Percentiles rank a stretch among this genome's conserved stretches.
Conservation (phyloP, 2,888 invertebrate genomes). For the Diaphora mendica region DNA sequence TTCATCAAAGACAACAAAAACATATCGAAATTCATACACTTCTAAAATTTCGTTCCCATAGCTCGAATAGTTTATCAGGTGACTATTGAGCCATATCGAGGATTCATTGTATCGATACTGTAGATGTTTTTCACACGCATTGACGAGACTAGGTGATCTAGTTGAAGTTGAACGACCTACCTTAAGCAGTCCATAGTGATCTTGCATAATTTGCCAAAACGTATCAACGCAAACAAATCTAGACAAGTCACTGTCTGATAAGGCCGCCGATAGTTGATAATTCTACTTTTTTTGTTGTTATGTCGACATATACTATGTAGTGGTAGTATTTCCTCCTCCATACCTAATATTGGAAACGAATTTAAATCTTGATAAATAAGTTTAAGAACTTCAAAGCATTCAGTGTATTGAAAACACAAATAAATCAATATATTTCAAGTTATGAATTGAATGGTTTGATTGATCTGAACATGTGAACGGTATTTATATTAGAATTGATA, state of each 20-base stretch:
- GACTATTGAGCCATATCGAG: constrained; percentile 66
- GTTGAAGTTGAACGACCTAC: constrained; percentile 76
- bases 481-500: constrained; percentile 1
- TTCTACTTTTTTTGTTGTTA: constrained; percentile 43
- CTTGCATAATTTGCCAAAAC: constrained; percentile 62
- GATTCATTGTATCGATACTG: constrained; percentile 60
- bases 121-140: constrained; percentile 69
- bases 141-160: constrained; percentile 59
- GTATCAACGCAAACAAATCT: constrained; percentile 49
- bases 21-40: constrained; percentile 64
- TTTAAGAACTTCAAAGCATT: constrained; percentile 25
- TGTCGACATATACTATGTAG: constrained; percentile 2
- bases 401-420: background rate
- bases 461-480: constrained; percentile 1
- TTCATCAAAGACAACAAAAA: constrained; percentile 54
- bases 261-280: constrained; percentile 50
- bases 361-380: constrained; percentile 27
- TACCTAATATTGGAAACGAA: constrained; percentile 29
- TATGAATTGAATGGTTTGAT: background rate
- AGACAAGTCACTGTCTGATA: constrained; percentile 66
- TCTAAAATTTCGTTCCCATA: constrained; percentile 64
- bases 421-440: background rate
- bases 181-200: constrained; percentile 57
- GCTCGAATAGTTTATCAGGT: constrained; percentile 63
- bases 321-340: constrained; percentile 14